Evolutionary conservation across 2,797 vertebrate genomes (phyloP), one percentile per base, ranked within the genome.

Genomic region (Chelidonichthys spinosus): DNA sequence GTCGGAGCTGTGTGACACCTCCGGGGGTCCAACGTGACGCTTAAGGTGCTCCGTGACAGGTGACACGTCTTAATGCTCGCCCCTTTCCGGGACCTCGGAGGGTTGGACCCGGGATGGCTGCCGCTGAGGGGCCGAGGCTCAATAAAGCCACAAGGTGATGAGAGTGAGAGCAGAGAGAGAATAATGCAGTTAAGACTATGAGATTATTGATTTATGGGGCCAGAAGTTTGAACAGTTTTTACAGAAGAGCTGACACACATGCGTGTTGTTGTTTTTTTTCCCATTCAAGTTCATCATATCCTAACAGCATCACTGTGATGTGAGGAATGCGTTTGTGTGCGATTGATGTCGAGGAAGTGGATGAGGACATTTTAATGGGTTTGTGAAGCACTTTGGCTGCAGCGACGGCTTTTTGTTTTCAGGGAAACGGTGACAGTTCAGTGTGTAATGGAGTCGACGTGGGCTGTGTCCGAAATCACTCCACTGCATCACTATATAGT

Each of bases 41-140:
- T 32, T 81, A 72, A 91, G 50, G 32, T 63, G 90, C 39, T 72
- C 62, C 52, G 40, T 87, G 70, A 82, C 49, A 53, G 62, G 67
- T 71, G 74, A 81, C 72, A 77, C 60, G 72, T 92, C 78, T 88
- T 37, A 58, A 49, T 47, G 55, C 35, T 85, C 47, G 39, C n/a
- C 80, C 63, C 87, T 87, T 25, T 87, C 56, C 87, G 50, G 83
- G 39, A 69, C 82, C 76, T 75, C 73, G n/a, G 62, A 78, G 40
- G 63, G 42, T 53, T 77, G 73, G 61, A 50, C 37, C 60, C 69
- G 65, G 68, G 46, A 79, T 71, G 63, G 25, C 25, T 25, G 25
- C 2, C 73, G 46, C 71, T 72, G 50, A 1, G 8, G 62, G 70
- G 47, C 55, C 55, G 25, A 80, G 76, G 73, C 66, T 74, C 53